Percentiles rank a stretch among this genome's conserved stretches.
phyloP scores from a whole-genome alignment of 2,113 vertebrate species.

The Hystrix brachyura region DNA sequence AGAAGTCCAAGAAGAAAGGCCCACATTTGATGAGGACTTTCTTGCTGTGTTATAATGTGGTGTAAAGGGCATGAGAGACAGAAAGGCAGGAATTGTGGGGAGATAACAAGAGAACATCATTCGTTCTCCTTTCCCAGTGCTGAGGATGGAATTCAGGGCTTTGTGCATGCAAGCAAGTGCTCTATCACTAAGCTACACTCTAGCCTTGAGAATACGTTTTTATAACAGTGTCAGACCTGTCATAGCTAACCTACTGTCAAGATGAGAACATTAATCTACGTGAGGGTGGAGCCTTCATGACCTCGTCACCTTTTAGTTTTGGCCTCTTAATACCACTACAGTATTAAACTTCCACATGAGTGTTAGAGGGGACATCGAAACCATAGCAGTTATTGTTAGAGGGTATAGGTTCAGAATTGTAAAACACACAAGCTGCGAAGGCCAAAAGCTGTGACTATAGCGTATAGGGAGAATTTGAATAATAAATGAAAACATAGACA shows the following conservation, averaged over 20 bases:
- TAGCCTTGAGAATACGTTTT: neutral
- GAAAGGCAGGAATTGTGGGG: neutral
- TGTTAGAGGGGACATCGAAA: neutral
- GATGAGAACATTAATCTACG: neutral
- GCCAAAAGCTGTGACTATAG: neutral
- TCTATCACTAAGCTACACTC: neutral
- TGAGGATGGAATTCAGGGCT: neutral
- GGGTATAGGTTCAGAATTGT: neutral
- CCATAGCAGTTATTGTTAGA: constrained; percentile 26
- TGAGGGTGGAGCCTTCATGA: neutral
- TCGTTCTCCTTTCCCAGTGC: neutral
- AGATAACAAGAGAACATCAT: neutral
- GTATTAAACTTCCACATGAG: neutral
- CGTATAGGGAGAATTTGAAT: constrained; percentile 8
- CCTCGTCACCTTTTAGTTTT: neutral
- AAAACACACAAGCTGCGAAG: constrained; percentile 10
- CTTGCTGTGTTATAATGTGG: neutral
- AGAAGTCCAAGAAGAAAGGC: neutral
- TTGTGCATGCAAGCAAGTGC: neutral
- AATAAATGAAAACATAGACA: neutral
- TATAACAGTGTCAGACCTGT: neutral
- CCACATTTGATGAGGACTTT: neutral
- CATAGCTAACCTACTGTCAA: neutral
- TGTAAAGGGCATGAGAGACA: neutral
- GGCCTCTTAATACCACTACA: neutral